Conservation (phyloP, 2,888 invertebrate genomes). For the Lycaena phlaeas region DNA sequence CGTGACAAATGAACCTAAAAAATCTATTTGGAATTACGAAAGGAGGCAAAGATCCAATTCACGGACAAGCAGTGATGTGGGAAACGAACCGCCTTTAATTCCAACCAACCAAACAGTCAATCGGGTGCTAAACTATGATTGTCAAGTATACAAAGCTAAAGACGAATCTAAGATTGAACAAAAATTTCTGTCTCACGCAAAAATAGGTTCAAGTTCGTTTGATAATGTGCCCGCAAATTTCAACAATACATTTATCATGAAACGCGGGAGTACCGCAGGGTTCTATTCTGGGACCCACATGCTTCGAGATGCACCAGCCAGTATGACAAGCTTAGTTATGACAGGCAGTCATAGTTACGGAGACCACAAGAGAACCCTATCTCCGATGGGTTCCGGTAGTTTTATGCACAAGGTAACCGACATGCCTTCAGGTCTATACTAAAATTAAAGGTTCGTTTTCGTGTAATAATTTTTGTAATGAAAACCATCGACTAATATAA, state of each 20-base stretch:
- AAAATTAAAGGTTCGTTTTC: constrained; percentile 25
- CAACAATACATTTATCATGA: constrained; percentile 72
- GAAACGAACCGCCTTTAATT: constrained; percentile 48
- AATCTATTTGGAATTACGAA: constrained; percentile 53
- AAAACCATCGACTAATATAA: constrained; percentile 69
- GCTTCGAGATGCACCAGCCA: constrained; percentile 58
- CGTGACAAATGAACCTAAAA: constrained; percentile 71
- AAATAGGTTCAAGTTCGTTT: constrained; percentile 39
- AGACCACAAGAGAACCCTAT: constrained; percentile 57
- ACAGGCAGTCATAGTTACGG: constrained; percentile 57
- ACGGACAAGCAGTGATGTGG: constrained; percentile 50
- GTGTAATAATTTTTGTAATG: constrained; percentile 26
- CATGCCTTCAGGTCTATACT: constrained; percentile 82
- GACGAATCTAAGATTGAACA: constrained; percentile 32
- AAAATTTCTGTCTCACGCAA: constrained; percentile 16
- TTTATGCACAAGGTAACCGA: constrained; percentile 77
- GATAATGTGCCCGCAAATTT: constrained; percentile 42
- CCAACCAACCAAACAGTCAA: constrained; percentile 23
- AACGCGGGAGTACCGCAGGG: constrained; percentile 76
- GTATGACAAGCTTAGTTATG: constrained; percentile 60
- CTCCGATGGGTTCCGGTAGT: constrained; percentile 48
- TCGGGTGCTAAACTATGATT: constrained; percentile 42
- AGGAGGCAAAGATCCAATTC: constrained; percentile 55
- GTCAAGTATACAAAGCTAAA: constrained; percentile 39
- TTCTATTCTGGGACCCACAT: constrained; percentile 75